Evolutionary conservation across 1,140 invertebrate genomes (phyloP).

Genomic region (Polypedilum vanderplanki): DNA sequence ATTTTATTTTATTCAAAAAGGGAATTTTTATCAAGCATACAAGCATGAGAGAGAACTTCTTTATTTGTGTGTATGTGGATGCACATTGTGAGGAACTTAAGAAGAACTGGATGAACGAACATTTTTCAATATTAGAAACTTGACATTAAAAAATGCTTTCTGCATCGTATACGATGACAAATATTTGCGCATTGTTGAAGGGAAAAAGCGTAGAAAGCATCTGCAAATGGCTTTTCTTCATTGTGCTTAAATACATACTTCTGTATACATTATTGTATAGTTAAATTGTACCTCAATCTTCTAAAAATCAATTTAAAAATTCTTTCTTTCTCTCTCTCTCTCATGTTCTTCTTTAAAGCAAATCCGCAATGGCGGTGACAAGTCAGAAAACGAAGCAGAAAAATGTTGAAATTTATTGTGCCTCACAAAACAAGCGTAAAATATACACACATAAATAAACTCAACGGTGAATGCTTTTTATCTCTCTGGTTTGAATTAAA

Average conservation of each 20-base stretch:
- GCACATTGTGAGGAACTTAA: background rate
- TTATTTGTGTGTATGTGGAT: background rate
- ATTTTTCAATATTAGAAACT: conserved; percentile 16
- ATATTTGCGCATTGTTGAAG: conserved; percentile 11
- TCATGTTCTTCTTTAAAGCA: too few relatives aligned
- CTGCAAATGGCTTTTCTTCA: background rate
- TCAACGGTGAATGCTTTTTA: too few relatives aligned
- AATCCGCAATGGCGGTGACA: too few relatives aligned
- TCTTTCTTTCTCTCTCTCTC: too few relatives aligned
- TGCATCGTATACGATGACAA: conserved; percentile 4
- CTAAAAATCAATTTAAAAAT: too few relatives aligned
- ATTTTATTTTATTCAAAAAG: background rate
- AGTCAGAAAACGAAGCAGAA: too few relatives aligned
- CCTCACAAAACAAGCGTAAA: too few relatives aligned
- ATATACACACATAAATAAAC: too few relatives aligned
- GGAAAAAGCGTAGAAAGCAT: background rate
- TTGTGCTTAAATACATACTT: background rate
- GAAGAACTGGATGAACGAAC: conserved; percentile 15
- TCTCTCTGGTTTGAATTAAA: too few relatives aligned
- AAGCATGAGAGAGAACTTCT: background rate
- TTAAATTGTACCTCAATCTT: too few relatives aligned
- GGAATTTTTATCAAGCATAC: background rate
- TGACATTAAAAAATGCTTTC: conserved; percentile 9
- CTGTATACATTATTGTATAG: too few relatives aligned
- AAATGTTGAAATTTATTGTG: too few relatives aligned